Evolutionary conservation across 2,888 invertebrate genomes (phyloP).

Genomic region (Scrobipalpa costella): DNA sequence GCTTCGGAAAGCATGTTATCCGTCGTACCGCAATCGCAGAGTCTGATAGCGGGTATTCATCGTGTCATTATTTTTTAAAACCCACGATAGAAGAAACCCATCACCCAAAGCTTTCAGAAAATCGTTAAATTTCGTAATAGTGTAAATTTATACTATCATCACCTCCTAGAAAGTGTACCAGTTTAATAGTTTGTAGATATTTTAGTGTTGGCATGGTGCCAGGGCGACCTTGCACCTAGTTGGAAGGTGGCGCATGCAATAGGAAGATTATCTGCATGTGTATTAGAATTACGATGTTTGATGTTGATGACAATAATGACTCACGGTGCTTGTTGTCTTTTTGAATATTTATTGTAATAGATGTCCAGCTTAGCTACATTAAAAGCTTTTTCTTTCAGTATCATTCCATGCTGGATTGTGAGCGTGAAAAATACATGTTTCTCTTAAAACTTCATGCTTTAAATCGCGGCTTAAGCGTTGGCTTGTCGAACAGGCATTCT

Average conservation of each 20-base stretch:
- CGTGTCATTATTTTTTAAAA: not conserved
- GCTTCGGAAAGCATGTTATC: too few relatives aligned
- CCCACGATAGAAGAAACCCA: not conserved
- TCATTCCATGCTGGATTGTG: too few relatives aligned
- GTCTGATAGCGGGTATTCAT: not conserved
- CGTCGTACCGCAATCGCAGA: too few relatives aligned
- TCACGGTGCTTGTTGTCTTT: too few relatives aligned
- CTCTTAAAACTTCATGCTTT: too few relatives aligned
- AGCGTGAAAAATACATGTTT: too few relatives aligned
- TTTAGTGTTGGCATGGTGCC: constrained; percentile 50
- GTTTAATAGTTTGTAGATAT: not conserved
- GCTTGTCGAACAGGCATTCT: too few relatives aligned
- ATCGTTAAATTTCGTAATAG: constrained; percentile 33
- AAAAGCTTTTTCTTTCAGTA: too few relatives aligned
- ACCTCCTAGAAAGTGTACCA: constrained; percentile 26
- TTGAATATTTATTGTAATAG: too few relatives aligned
- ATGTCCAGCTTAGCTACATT: too few relatives aligned
- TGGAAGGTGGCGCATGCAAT: constrained; percentile 37
- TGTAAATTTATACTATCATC: constrained; percentile 32
- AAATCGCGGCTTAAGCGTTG: too few relatives aligned
- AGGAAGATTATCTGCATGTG: not conserved
- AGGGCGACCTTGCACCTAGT: constrained; percentile 56
- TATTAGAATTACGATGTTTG: not conserved
- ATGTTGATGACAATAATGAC: not conserved
- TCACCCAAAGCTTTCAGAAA: constrained; percentile 4